phyloP scores from a whole-genome alignment of 2,113 vertebrate species.

The Aegotheles bennettii region DNA sequence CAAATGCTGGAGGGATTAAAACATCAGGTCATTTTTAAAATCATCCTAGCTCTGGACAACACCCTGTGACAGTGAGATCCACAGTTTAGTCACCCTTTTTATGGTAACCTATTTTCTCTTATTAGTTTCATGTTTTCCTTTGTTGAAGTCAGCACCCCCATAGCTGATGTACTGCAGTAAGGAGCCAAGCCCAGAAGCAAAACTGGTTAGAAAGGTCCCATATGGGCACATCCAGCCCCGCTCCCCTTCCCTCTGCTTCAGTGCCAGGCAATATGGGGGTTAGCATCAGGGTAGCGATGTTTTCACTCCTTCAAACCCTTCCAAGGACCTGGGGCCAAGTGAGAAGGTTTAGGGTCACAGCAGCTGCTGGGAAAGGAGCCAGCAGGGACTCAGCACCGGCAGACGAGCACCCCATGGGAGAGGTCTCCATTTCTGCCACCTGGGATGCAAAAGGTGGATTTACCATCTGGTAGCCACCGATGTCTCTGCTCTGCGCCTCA shows the following conservation, averaged over 20 bases:
- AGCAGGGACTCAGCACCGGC: neutral
- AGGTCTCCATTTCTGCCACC: neutral
- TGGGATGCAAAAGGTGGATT: neutral
- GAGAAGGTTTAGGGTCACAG: neutral
- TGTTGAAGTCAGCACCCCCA: neutral
- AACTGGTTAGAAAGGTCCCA: neutral
- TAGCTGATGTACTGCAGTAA: neutral
- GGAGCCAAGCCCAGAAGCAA: neutral
- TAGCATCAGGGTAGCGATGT: neutral
- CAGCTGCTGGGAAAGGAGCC: neutral
- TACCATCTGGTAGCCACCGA: neutral
- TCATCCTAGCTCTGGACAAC: slow-evolving; percentile 2
- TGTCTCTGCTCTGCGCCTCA: neutral
- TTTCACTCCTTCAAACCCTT: neutral
- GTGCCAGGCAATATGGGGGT: rapidly evolving
- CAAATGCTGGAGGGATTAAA: neutral
- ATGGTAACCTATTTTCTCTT: neutral
- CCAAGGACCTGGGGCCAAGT: neutral
- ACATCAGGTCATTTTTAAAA: neutral
- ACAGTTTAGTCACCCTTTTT: slow-evolving; percentile 19
- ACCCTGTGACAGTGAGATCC: neutral
- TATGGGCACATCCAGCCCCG: neutral
- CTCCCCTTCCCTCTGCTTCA: neutral
- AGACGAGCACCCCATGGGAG: neutral
- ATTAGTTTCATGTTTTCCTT: slow-evolving; percentile 5